Evolutionary conservation across 2,113 vertebrate genomes (phyloP), one percentile per base, ranked within the genome.

Genomic region (Capreolus pygargus): DNA sequence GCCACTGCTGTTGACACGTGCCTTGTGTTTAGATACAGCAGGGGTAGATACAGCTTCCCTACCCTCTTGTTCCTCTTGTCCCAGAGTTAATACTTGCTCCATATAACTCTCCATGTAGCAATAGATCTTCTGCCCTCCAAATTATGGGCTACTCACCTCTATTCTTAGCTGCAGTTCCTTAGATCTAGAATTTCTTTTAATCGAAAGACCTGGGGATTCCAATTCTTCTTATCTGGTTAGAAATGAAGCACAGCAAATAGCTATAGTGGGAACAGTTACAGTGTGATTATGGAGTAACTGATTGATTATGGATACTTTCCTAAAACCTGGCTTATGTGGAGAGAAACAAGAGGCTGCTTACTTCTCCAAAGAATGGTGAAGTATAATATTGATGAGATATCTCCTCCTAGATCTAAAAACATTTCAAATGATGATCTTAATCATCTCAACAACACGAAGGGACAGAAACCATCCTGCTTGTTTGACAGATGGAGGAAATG

Each of bases 401-500:
- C 33, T 86, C 79, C 14, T 96, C 67, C 9, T 81, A 84, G 45
- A 90, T 30, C 61, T 81, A 81, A 57, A 96, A 93, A 58, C 4
- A 9, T 61, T 67, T 47, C 33, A 86, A 52, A 57, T 6, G 47
- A 47, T 86, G 33, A 47, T 82, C 45, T 79, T 70, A 55, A 28
- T 39, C 54, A 90, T 91, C 28, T 79, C 60, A 95, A 50, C 36
- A 95, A 47, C 19, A 83, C 23, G 36, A 70, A 54, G 91, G 60
- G n/a, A 2, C 19, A 45, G 78, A 52, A 39, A 92, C 25, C 43
- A 21, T 45, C 10, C 58, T 74, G 94, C 21, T 45, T 85, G 16
- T 81, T 90, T 87, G 76, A 90, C 54, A 92, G 90, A 97, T 81
- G 92, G 87, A 97, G 82, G 85, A 97, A 97, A 96, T 92, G 64